These are phyloP conservation scores for Falcaria lacertinaria DNA, from an alignment of 2,888 invertebrate genomes.

Conservation along the genomic window DNA sequence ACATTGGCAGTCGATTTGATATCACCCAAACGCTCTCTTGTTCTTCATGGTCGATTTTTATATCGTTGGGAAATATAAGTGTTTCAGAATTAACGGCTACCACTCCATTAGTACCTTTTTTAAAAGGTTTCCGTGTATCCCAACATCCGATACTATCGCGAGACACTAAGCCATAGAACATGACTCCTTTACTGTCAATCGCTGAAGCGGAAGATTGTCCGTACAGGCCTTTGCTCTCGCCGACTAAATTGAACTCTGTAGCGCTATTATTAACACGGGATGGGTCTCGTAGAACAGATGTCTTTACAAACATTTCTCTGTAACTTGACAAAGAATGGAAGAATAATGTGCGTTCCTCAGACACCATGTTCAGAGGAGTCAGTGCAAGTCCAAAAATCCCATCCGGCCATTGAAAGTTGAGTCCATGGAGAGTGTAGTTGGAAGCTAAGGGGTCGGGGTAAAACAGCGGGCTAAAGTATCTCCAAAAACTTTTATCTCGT, in stretches of 20 bases:
- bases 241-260: constrained; percentile 52
- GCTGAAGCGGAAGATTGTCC: constrained; percentile 88
- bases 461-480: constrained; percentile 83
- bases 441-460: constrained; percentile 87
- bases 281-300: constrained; percentile 82
- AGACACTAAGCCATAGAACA: constrained; percentile 89
- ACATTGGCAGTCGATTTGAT: constrained; percentile 87
- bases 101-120: constrained; percentile 80
- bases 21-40: constrained; percentile 88
- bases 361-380: constrained; percentile 69
- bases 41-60: constrained; percentile 85
- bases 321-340: constrained; percentile 92
- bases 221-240: constrained; percentile 76
- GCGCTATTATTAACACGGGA: constrained; percentile 47
- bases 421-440: constrained; percentile 85
- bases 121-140: constrained; percentile 86
- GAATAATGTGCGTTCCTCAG: constrained; percentile 82
- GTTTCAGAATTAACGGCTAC: constrained; percentile 82
- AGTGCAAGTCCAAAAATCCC: constrained; percentile 88
- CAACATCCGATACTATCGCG: constrained; percentile 89
- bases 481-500: constrained; percentile 79
- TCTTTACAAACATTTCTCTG: constrained; percentile 86
- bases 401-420: constrained; percentile 90
- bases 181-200: constrained; percentile 84
- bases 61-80: constrained; percentile 89